Percentiles rank a stretch among this genome's conserved stretches.
Conservation (phyloP, 2,113 vertebrate species). For the Pterocles orientalis region DNA sequence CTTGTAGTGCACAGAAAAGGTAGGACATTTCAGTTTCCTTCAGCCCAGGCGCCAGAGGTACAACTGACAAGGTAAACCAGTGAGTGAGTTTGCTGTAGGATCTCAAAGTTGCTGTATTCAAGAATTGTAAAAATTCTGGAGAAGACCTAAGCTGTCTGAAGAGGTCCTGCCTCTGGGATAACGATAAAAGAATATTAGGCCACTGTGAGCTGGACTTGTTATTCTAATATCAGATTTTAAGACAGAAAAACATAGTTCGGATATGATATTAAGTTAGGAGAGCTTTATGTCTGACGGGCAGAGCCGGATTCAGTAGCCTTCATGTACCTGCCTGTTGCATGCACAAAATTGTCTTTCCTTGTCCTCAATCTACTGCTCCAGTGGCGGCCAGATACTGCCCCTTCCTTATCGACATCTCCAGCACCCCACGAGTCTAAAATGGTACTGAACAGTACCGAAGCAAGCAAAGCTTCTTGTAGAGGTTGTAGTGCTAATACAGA, state of each 20-base stretch:
- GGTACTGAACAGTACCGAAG: neutral
- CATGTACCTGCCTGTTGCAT: neutral
- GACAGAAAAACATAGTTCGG: neutral
- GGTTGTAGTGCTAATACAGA: neutral
- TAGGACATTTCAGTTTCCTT: neutral
- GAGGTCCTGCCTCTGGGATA: neutral
- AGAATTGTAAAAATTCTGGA: neutral
- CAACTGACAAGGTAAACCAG: neutral
- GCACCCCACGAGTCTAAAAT: neutral
- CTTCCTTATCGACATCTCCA: fast-evolving
- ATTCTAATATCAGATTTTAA: neutral
- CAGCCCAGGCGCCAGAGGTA: neutral
- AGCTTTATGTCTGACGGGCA: neutral
- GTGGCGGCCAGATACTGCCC: fast-evolving
- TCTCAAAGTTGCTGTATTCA: neutral
- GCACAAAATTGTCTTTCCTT: neutral
- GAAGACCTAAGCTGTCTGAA: neutral
- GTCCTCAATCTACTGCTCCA: neutral
- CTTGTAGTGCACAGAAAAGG: neutral
- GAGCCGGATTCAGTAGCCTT: neutral
- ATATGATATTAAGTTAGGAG: neutral
- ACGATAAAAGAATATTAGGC: neutral
- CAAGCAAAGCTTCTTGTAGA: neutral
- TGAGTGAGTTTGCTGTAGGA: neutral
- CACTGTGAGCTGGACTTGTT: neutral